These are phyloP conservation scores for Caenorhabditis drosophilae DNA, from an alignment of 2,888 invertebrate species.

Conservation along the genomic window DNA sequence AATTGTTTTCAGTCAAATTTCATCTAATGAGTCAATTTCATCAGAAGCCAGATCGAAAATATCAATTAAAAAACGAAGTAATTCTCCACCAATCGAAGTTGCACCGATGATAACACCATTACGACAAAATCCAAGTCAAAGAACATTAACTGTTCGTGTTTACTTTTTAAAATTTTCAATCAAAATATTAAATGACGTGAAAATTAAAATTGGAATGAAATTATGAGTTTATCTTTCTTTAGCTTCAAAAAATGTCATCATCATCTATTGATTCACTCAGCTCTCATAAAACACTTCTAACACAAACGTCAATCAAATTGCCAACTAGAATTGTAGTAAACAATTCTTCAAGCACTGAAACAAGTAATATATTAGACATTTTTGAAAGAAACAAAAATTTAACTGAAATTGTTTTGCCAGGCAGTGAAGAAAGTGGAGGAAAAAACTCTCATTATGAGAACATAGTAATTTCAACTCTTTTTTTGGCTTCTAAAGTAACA, in stretches of 20 bases:
- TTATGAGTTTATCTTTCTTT: constrained; percentile 9
- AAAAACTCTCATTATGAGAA: no score
- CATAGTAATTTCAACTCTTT: no score
- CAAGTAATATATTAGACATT: background rate
- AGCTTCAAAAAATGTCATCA: constrained; percentile 38
- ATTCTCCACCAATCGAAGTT: constrained; percentile 30
- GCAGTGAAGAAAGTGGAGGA: constrained; percentile 34
- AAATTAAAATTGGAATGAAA: no score
- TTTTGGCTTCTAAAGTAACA: no score
- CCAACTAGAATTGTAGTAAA: constrained; percentile 23
- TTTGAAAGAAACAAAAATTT: background rate
- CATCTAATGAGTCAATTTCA: constrained; percentile 43
- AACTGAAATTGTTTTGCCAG: no score
- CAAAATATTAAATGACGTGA: constrained; percentile 1
- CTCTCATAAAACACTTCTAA: constrained; percentile 41
- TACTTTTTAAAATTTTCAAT: constrained; percentile 5
- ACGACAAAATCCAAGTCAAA: constrained; percentile 12
- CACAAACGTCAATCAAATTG: constrained; percentile 18
- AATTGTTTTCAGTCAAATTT: constrained; percentile 19
- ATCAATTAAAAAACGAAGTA: constrained; percentile 43
- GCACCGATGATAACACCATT: constrained; percentile 40
- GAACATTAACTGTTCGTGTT: constrained; percentile 31
- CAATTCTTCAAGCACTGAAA: constrained; percentile 28
- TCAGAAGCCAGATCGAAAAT: constrained; percentile 49
- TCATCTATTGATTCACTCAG: constrained; percentile 46